A percentile compares a stretch with the other conserved stretches of the same genome.
phyloP scores from a whole-genome alignment of 2,113 vertebrate genomes.

The Cryptomyrus ogoouensis region DNA sequence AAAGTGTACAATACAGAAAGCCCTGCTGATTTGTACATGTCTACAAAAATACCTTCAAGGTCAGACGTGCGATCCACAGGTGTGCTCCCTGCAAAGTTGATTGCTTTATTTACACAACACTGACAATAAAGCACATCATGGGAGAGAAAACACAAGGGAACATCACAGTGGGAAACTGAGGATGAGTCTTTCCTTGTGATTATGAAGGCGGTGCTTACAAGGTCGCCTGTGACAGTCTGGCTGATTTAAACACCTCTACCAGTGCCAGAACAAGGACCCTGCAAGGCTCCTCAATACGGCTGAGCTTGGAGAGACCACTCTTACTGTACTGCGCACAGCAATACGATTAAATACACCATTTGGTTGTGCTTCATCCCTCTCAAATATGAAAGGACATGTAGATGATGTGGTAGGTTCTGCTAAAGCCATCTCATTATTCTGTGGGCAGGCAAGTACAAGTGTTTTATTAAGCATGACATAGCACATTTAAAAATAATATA shows the following conservation, averaged over 20 bases:
- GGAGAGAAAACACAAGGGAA: background rate
- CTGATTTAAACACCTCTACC: background rate
- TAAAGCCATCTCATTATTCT: background rate
- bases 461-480: constrained; percentile 1
- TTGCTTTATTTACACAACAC: constrained; percentile 5
- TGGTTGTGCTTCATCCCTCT: background rate
- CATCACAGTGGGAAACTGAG: background rate
- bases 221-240: background rate
- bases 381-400: background rate
- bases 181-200: background rate
- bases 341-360: background rate
- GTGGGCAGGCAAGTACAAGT: background rate
- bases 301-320: background rate
- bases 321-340: background rate
- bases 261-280: background rate
- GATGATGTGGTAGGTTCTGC: background rate
- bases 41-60: background rate
- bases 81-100: background rate
- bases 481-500: constrained; percentile 1
- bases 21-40: background rate
- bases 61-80: background rate
- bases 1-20: background rate
- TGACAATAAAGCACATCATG: background rate
- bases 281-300: background rate
- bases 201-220: background rate